Base-by-base conservation (phyloP, 2,797 vertebrate genomes). In the Sternarchorhynchus goeldii region DNA sequence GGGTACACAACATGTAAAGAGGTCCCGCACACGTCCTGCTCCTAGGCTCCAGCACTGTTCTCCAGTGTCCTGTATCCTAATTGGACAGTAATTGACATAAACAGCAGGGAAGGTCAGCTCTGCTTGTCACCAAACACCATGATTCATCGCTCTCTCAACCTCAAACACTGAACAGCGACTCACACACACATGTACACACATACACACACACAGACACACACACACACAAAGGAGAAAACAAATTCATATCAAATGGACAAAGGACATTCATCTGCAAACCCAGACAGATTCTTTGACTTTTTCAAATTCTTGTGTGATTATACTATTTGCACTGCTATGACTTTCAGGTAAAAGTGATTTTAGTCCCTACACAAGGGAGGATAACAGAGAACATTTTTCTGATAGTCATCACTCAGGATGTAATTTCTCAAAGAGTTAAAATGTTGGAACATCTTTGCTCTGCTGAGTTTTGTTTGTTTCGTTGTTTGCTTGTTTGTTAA, bases 31-130 rank as follows among this genome's bases (percentile, higher is more conserved):
- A 55, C 41, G 34, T 58, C 57, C 36, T 82, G 75, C 78, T 69
- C 56, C 68, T 64, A 60, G 75, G 59, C 25, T 70, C 59, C 53
- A 12, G n/a, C 64, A 41, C 65, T 36, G 57, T 64, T 12, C 20
- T 58, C 6, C 78, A 78, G 80, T 74, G 75, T 17, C 62, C 56
- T 57, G 41, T 55, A 69, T 73, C 81, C 80, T 85, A 82, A 85
- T 84, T 84, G 84, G 82, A 85, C 82, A 76, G 70, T 82, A 84
- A 85, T 84, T 85, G 82, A 84, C 82, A 84, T 64, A 62, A 25
- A 79, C 84, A 83, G 82, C 80, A 81, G 84, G 77, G 76, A 78
- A 84, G 82, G 84, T 85, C 84, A 85, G 78, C 71, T 82, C 79
- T 76, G 78, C 70, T 76, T 85, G 75, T 85, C 81, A 75, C 63